Evolutionary conservation across 2,888 invertebrate species (phyloP), one percentile per base, ranked within the genome.

Genomic region (Lycia hirtaria): DNA sequence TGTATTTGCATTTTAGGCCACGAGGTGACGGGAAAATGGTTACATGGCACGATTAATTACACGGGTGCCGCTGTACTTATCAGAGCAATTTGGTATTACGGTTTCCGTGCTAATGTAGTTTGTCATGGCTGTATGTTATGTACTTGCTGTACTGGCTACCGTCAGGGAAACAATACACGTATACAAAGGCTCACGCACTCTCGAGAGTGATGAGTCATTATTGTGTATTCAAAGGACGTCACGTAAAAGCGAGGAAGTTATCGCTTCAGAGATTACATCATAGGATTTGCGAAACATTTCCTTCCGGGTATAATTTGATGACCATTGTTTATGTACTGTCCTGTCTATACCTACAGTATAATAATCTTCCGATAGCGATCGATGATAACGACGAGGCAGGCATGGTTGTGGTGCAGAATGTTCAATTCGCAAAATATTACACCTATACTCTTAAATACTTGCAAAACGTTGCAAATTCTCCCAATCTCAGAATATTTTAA

Each of bases 1-100:
- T 71, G 58, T 78, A 88, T 90, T 90, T 87, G 86, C 87, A 91
- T 91, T 86, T 83, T 81, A 88, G 89, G 90, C 82, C 88, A 89
- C 74, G 72, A 72, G 75, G 80, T 75, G 79, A 80, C 77, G 78
- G 71, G 72, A 76, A 81, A 77, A 79, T 79, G 76, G 71, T 73
- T 76, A 73, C 72, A 68, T 75, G 71, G 69, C 68, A 67, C 71
- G 62, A 75, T 73, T 74, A 75, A 76, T 72, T 68, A 71, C 62
- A 59, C 51, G 54, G 57, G 45, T 33, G 19, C 38, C 33, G 33
- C 43, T 53, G 53, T 63, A 19, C 24, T 47, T 26, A 32, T 48
- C 44, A 47, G 40, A 6, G 33, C 38, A 37, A 33, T 35, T 19
- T 33, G 32, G 44, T 57, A 43, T 47, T 52, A 48, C 47, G 30